Evolutionary conservation across 2,888 invertebrate species (phyloP), one percentile per base, ranked within the genome.

Genomic region (Drosophila prostipennis): DNA sequence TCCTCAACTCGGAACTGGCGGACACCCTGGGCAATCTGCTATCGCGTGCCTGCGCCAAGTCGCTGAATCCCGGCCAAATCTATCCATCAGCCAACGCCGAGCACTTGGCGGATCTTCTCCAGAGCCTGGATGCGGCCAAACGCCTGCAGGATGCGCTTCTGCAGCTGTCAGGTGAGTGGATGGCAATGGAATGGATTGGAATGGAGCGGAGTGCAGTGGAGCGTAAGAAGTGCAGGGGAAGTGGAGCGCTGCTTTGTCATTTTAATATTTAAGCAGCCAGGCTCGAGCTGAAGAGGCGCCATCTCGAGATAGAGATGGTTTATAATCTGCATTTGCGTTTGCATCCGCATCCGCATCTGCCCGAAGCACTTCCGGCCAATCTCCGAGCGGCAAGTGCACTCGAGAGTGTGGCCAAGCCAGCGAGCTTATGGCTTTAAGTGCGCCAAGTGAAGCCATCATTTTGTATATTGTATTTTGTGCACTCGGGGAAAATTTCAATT

Each of bases 1-100:
- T 95, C 58, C 93, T 97, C 19, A 99, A 99, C 93, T 94, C 96
- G 0, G 98, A 99, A 91, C 92, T 99, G 63, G 98, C 98, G 3
- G 97, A 98, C 91, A 97, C 96, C 0, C 92, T 98, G 16, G 99
- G 98, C 26, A 99, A 99, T 93, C 93, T 99, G 55, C 93, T 97
- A 68, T 96, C 94, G 59, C 94, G 99, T 16, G 96, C 96, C 88
- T 95, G 95, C 75, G 96, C 96, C 16, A 93, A 93, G 69, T 92
- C 95, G 5, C 93, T 99, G 57, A 99, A 99, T 94, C 95, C 96
- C n/a, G 91, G 93, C 10, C 95, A 94, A 87, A 93, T 94, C 88
- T 95, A 96, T 92, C 97, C 98, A 48, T 89, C 93, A 77, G 84
- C 91, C 93, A 93, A 93, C 80, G 89, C 91, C 26, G 90, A 89